Base-by-base conservation (phyloP, 2,797 vertebrate genomes). In the Eremophila alpestris region DNA sequence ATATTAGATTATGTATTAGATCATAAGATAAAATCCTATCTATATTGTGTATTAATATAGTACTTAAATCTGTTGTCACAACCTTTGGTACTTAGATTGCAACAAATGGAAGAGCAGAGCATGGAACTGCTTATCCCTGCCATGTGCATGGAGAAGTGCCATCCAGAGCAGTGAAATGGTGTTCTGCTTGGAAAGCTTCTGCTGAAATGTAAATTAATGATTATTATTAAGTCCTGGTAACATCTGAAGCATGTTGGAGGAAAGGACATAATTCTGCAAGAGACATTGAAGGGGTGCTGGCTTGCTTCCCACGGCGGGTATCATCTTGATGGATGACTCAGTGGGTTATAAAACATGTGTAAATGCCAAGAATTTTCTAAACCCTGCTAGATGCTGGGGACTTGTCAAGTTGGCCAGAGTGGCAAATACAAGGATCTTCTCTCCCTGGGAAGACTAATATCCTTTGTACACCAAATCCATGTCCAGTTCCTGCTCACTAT, bases 391-490 rank as follows among this genome's bases (percentile, higher is more conserved):
- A 16, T 41, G 22, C 58, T 63, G 34, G 16, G 9, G 23, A 30
- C 23, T 32, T 54, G 63, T 26, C 29, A 60, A 49, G 32, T 3
- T 81, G 74, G 34, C 40, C 0, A 0, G 24, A 67, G 26, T 16
- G 26, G n/a, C 46, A 69, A 73, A 22, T 36, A 51, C 9, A 34
- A 69, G 26, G 24, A 36, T 59, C 13, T 20, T 32, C 32, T 63
- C 13, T 70, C 30, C 16, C 7, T n/a, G 13, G 30, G 43, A 27
- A 32, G 15, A 24, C 27, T 23, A 67, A 46, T 17, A n/a, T 20
- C 19, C 17, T 43, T 82, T 59, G 30, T 55, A 59, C 11, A 29
- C 5, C 29, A 83, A 76, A 79, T 9, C 20, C 7, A 2, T 3
- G 32, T 45, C 45, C 22, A 8, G 17, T 26, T 82, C 13, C 24